Evolutionary conservation across 2,797 vertebrate species (phyloP).

Genomic region (Sphenopsis melanotis): DNA sequence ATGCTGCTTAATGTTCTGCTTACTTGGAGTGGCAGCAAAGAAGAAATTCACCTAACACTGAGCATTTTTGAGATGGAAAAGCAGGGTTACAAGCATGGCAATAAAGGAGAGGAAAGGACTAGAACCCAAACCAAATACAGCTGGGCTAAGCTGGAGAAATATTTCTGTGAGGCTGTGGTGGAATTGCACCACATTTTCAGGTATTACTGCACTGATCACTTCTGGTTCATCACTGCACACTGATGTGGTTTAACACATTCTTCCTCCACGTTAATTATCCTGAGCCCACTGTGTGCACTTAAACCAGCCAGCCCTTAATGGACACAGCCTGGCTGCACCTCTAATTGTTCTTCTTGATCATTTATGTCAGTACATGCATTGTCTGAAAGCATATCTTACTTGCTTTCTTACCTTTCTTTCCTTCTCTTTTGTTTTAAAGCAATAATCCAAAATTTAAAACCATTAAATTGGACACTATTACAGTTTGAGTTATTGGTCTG

Average conservation of each 20-base stretch:
- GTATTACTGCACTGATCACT: not conserved
- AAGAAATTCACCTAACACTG: not conserved
- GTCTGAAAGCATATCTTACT: not conserved
- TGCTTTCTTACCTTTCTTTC: not conserved
- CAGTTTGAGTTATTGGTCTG: not conserved
- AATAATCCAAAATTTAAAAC: slow-evolving; percentile 12
- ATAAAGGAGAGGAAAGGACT: not conserved
- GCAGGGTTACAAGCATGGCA: not conserved
- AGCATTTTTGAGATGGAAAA: not conserved
- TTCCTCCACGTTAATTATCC: not conserved
- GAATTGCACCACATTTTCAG: not conserved
- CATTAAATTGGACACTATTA: not conserved
- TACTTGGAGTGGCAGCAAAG: not conserved
- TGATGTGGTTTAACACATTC: slow-evolving; percentile 22
- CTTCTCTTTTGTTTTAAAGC: not conserved
- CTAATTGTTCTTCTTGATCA: not conserved
- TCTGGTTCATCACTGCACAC: not conserved
- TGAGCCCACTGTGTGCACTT: not conserved
- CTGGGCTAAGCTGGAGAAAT: not conserved
- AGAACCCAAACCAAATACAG: not conserved
- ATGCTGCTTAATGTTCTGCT: not conserved
- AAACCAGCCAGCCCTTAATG: slow-evolving; percentile 32
- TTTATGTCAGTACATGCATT: slow-evolving; percentile 10
- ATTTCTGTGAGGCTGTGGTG: not conserved
- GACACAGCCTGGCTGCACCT: not conserved